phyloP scores from a whole-genome alignment of 2,888 invertebrate species.

The Trachelus iudaicus region DNA sequence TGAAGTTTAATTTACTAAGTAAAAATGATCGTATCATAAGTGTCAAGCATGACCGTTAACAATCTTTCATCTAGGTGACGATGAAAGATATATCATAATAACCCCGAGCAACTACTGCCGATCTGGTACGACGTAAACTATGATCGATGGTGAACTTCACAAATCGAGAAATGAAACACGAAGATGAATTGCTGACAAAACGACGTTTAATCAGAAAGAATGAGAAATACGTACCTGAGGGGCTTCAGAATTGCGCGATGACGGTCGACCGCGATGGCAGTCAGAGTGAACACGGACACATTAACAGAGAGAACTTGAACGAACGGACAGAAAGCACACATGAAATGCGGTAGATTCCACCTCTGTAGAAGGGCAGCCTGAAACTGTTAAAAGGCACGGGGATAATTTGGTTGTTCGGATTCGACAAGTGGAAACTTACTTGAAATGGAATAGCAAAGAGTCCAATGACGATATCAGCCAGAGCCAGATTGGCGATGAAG shows the following conservation, averaged over 20 bases:
- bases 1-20: neutral
- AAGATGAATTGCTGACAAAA: neutral
- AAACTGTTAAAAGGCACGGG: constrained; percentile 70
- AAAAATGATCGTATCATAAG: neutral
- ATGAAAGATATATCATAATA: neutral
- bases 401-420: neutral
- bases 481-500: constrained; percentile 86
- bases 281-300: constrained; percentile 89
- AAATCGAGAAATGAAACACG: neutral
- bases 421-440: constrained; percentile 56
- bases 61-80: neutral
- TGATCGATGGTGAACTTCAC: neutral
- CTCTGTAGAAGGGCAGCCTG: constrained; percentile 88
- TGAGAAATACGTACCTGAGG: constrained; percentile 70
- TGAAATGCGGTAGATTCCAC: constrained; percentile 86
- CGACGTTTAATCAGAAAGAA: neutral
- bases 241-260: constrained; percentile 83
- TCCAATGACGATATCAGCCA: constrained; percentile 88
- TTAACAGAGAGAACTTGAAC: constrained; percentile 87
- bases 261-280: constrained; percentile 87
- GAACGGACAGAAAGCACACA: constrained; percentile 91
- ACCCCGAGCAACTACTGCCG: neutral
- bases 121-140: neutral
- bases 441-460: constrained; percentile 87
- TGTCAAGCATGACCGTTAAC: neutral